Evolutionary conservation across 2,113 vertebrate species (phyloP).

Genomic region (Muntiacus muntjak): DNA sequence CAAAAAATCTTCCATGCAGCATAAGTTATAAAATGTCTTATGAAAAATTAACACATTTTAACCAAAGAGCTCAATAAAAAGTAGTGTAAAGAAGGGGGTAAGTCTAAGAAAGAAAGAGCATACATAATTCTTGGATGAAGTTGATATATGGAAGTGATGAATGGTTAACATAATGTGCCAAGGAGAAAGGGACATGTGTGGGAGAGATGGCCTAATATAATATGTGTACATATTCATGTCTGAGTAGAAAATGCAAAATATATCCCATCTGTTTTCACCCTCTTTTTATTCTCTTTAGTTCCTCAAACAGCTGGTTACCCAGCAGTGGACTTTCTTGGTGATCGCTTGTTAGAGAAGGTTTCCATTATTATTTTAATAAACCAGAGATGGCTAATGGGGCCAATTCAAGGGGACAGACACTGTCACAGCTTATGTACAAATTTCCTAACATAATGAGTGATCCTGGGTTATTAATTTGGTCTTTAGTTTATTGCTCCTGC

Average conservation of each 20-base stretch:
- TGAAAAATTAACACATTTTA: slow-evolving; percentile 28
- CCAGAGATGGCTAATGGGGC: not conserved
- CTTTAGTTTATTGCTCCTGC: slow-evolving; percentile 21
- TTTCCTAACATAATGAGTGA: slow-evolving; percentile 40
- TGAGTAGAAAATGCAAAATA: slow-evolving; percentile 53
- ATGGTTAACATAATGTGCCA: slow-evolving; percentile 40
- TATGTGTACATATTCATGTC: slow-evolving; percentile 54
- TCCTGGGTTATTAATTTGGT: not conserved
- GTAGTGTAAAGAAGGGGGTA: not conserved
- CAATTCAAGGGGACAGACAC: not conserved
- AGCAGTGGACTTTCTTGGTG: slow-evolving; percentile 27
- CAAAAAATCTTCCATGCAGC: not conserved
- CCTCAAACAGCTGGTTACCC: slow-evolving; percentile 59
- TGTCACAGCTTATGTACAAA: not conserved
- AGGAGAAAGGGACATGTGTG: slow-evolving; percentile 1
- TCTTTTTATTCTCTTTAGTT: slow-evolving; percentile 46
- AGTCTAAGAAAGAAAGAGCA: slow-evolving; percentile 19
- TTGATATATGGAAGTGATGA: slow-evolving; percentile 18
- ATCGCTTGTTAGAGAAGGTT: not conserved
- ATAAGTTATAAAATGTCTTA: slow-evolving; percentile 3
- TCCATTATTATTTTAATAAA: not conserved
- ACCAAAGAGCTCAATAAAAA: slow-evolving; percentile 21
- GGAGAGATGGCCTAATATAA: slow-evolving; percentile 52
- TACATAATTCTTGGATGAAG: slow-evolving; percentile 33
- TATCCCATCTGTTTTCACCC: slow-evolving; percentile 56